A percentile compares a stretch with the other conserved stretches of the same genome.
phyloP scores from a whole-genome alignment of 2,113 vertebrate species.

The Bufo bufo region DNA sequence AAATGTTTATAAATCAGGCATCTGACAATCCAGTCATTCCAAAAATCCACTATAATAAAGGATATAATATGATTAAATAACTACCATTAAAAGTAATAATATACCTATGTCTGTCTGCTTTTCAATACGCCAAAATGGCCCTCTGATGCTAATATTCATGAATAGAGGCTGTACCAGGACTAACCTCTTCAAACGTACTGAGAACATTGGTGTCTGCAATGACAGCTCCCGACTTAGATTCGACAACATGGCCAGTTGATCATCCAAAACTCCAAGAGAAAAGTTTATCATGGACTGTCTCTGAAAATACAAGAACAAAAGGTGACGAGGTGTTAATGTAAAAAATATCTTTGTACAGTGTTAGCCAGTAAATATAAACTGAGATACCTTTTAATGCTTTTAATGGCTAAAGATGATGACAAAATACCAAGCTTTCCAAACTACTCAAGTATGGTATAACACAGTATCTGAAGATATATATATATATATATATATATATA shows the following conservation, averaged over 20 bases:
- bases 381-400: no score
- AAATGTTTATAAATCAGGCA: not conserved
- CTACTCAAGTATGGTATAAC: no score
- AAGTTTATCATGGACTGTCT: slow-evolving; percentile 12
- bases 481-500: no score
- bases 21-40: not conserved
- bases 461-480: no score
- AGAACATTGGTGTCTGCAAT: slow-evolving; percentile 60
- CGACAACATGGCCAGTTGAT: not conserved
- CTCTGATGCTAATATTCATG: not conserved
- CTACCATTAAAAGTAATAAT: no score
- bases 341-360: no score
- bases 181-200: slow-evolving; percentile 67
- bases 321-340: no score
- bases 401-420: no score
- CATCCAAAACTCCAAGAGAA: not conserved
- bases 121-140: not conserved
- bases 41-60: no score
- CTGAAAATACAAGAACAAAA: not conserved
- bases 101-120: not conserved
- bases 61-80: no score
- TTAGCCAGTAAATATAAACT: no score
- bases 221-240: not conserved
- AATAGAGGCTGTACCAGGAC: slow-evolving; percentile 15
- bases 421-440: no score